Evolutionary conservation across 2,797 vertebrate species (phyloP), one percentile per base, ranked within the genome.

Genomic region (Spatula versicolor): DNA sequence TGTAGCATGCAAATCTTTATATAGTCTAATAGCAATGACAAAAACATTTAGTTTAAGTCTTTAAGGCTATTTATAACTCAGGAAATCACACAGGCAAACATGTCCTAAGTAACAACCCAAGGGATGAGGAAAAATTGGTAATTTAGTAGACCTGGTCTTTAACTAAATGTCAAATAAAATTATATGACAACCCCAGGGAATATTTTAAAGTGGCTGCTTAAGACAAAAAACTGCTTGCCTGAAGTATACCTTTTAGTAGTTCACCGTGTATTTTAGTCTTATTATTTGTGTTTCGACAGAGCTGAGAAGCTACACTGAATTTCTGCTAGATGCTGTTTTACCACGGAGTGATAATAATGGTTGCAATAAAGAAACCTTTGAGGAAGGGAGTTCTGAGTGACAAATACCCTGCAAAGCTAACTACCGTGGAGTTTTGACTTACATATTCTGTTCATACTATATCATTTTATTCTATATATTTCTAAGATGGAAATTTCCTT

Each of bases 161-260:
- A 86, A 92, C 28, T 54, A 82, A 92, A 86, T 78, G 50, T 72
- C 81, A 92, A 35, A 81, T 59, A 56, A 77, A 55, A n/a, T 69
- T 71, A 31, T 37, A 67, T 28, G 19, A 45, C 11, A 62, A 68
- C 17, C 6, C 5, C 31, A 25, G 25, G 31, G 41, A 83, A 83
- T 73, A 77, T 59, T 90, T 45, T 26, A 28, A 79, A 89, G 59
- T 66, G 14, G 3, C 8, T 56, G 23, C 37, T 56, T 72, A 83
- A 79, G n/a, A 59, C 9, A 66, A 46, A 69, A 72, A 66, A 1
- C 31, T 52, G 9, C 35, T 35, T 41, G 16, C 75, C 48, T 83
- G 46, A 92, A 64, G 46, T 55, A 43, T 54, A 30, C 7, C 5
- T 1, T 45, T 39, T 82, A 64, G 10, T 58, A 56, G 14, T 46